These are phyloP conservation scores for Hypomesus transpacificus DNA, from an alignment of 2,113 vertebrate genomes.

Conservation along the genomic window DNA sequence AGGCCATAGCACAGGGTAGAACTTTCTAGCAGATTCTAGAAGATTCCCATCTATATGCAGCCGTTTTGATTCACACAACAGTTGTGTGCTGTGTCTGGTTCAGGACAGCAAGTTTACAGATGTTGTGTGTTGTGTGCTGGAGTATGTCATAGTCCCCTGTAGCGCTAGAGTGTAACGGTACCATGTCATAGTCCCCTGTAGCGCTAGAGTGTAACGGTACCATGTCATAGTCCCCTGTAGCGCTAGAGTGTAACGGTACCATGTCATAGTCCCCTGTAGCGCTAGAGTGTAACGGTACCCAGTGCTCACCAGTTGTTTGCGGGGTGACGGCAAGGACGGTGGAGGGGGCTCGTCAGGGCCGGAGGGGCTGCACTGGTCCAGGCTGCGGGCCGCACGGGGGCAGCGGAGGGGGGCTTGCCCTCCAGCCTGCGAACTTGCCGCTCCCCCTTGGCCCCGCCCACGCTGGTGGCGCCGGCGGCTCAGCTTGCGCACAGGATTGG, in stretches of 20 bases:
- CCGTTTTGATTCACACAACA: no score
- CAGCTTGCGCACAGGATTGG: conserved; percentile 81
- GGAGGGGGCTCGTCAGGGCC: conserved; percentile 57
- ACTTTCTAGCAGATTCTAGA: no score
- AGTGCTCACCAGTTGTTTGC: conserved; percentile 70
- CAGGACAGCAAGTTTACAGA: no score
- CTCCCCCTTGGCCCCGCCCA: conserved; percentile 65
- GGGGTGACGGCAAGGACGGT: conserved; percentile 58
- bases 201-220: not conserved
- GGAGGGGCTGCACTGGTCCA: conserved; percentile 63
- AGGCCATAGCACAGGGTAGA: no score
- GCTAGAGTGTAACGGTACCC: not conserved
- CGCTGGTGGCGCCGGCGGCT: conserved; percentile 62
- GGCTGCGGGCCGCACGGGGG: conserved; percentile 63
- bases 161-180: not conserved
- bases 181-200: not conserved
- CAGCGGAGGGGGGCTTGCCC: conserved; percentile 62
- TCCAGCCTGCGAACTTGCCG: conserved; percentile 71
- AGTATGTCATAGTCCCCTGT: not conserved
- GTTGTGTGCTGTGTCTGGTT: no score
- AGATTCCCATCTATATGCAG: no score
- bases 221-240: not conserved
- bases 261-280: not conserved
- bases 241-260: not conserved
- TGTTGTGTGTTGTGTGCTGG: no score